Base-by-base conservation (phyloP, 2,797 vertebrate genomes). In the Lagocephalus sceleratus region DNA sequence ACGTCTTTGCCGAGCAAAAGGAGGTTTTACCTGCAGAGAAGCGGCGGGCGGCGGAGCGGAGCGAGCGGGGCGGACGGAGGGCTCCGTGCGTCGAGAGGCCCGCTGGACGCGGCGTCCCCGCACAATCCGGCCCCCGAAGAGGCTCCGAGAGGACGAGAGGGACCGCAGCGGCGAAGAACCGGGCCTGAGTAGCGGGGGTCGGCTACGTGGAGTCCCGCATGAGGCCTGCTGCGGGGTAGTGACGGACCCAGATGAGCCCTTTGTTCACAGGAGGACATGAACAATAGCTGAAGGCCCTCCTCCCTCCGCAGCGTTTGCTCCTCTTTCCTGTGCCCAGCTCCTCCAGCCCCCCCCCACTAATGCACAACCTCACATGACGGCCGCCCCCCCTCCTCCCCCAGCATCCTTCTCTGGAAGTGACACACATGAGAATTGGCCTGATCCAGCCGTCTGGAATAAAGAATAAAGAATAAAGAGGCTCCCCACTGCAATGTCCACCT, bases 221-320 rank as follows among this genome's bases (percentile, higher is more conserved):
- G 85, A 85, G 86, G 86, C 88, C 88, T 85, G 85, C 84, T 85
- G 84, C 79, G 83, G 89, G 84, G 86, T 86, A 88, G 84, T 85
- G 81, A 87, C 81, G 76, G 84, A 90, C 86, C 89, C 87, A 85
- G 88, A 89, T 85, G 81, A 90, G 88, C 88, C 88, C 88, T 91
- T 91, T 91, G 89, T 91, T 91, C 89, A 85, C 81, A 78, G 85
- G 88, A 85, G 87, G 87, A 90, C 88, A 89, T 90, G 89, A 91
- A 91, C 89, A 91, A 90, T 90, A 89, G 88, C 89, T 88, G 75
- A 87, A 88, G 88, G 89, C 91, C 92, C 90, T 92, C 89, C 90
- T 85, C 78, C 80, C 84, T 88, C 85, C 63, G 82, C 86, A 87
- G 80, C 83, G 78, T 88, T 85, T 84, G 69, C 84, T 88, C 83